phyloP scores from a whole-genome alignment of 2,113 vertebrate genomes.

The Etheostoma cragini region DNA sequence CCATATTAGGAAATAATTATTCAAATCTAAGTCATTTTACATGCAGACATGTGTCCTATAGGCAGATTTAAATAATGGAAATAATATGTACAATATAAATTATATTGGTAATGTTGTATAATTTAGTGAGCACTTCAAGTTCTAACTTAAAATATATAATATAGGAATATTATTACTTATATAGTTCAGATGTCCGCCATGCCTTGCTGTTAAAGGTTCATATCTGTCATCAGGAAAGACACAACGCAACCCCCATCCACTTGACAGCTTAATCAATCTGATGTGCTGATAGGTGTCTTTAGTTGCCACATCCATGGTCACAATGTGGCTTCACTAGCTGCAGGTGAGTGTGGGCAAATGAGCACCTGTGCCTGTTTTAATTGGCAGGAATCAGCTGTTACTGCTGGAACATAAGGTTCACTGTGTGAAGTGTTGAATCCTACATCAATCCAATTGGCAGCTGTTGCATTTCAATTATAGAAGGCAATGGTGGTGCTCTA shows the following conservation, averaged over 20 bases:
- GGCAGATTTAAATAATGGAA: not conserved
- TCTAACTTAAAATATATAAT: not conserved
- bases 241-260: conserved; percentile 6
- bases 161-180: not conserved
- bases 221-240: conserved; percentile 16
- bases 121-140: not conserved
- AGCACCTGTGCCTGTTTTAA: conserved; percentile 63
- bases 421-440: conserved; percentile 47
- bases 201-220: conserved; percentile 14
- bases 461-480: conserved; percentile 66
- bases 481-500: conserved; percentile 18
- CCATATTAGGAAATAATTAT: not conserved
- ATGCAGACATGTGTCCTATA: not conserved
- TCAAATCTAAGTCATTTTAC: not conserved
- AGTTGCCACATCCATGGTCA: conserved; percentile 31
- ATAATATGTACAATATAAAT: not conserved
- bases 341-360: conserved; percentile 40
- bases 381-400: conserved; percentile 57
- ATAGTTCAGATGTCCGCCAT: not conserved
- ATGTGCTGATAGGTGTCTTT: conserved; percentile 39
- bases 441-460: conserved; percentile 66
- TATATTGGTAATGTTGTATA: not conserved
- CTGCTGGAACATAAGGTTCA: conserved; percentile 55
- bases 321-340: conserved; percentile 34
- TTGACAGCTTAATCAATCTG: conserved; percentile 20